These are phyloP conservation scores for Pogonomyrmex californicus DNA, from an alignment of 1,140 invertebrate genomes.

Conservation along the genomic window DNA sequence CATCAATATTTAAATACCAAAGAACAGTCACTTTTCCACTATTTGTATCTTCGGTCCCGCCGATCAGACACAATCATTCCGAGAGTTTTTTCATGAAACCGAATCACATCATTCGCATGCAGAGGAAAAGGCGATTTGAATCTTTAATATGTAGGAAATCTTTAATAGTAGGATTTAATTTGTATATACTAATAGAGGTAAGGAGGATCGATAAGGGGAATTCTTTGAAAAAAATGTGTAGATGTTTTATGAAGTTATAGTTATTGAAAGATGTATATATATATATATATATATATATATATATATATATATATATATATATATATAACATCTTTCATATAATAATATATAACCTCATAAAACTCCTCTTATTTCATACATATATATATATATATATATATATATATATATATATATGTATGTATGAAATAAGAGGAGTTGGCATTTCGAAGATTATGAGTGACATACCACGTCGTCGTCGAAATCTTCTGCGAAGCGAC, in stretches of 20 bases:
- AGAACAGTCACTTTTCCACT: slow-evolving; percentile 38
- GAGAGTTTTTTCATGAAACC: background rate
- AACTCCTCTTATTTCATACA: too few relatives aligned
- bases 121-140: slow-evolving; percentile 9
- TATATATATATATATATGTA: too few relatives aligned
- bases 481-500: background rate
- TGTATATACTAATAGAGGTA: slow-evolving; percentile 21
- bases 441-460: background rate
- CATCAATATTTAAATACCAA: background rate
- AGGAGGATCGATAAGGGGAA: background rate
- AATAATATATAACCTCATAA: too few relatives aligned
- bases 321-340: too few relatives aligned
- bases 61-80: slow-evolving; percentile 24
- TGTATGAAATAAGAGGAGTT: slow-evolving; percentile 32
- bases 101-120: background rate
- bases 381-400: too few relatives aligned
- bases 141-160: slow-evolving; percentile 2
- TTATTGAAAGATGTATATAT: slow-evolving; percentile 51
- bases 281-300: too few relatives aligned
- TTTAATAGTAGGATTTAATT: background rate
- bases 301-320: slow-evolving; percentile 62
- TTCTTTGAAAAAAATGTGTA: background rate
- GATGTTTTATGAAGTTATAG: slow-evolving; percentile 29
- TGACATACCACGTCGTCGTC: background rate
- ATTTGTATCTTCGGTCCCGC: slow-evolving; percentile 29